These are phyloP conservation scores for Bombus confusus DNA, from an alignment of 1,140 invertebrate genomes.

Conservation along the genomic window DNA sequence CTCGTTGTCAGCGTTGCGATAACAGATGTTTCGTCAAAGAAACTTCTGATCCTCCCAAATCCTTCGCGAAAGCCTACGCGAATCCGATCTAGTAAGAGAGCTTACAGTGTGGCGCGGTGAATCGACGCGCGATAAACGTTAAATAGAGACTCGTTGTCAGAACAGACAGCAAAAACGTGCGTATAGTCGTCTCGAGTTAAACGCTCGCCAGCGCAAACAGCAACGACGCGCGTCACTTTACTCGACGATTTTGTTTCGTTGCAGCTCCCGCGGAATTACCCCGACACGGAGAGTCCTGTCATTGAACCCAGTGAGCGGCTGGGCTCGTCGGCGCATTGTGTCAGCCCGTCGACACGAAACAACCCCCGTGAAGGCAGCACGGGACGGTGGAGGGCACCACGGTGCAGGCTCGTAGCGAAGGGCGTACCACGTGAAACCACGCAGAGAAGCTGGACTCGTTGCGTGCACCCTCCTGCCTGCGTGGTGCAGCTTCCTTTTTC, in stretches of 20 bases:
- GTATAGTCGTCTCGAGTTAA: neutral
- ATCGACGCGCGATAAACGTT: neutral
- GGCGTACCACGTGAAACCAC: neutral
- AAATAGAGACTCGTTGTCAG: neutral
- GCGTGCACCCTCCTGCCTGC: neutral
- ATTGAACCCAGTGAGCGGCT: slow-evolving; percentile 37
- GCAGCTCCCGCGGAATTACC: slow-evolving; percentile 16
- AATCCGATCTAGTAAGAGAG: neutral
- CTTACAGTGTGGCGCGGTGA: too few species aligned
- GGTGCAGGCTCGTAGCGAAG: slow-evolving; percentile 34
- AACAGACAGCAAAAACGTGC: too few species aligned
- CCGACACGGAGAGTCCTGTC: slow-evolving; percentile 37
- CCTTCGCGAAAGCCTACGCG: neutral
- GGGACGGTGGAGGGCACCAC: slow-evolving; percentile 60
- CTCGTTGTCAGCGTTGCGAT: slow-evolving; percentile 27
- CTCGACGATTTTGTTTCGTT: slow-evolving; percentile 38
- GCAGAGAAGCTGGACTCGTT: neutral
- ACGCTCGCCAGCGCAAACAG: neutral
- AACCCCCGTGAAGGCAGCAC: neutral
- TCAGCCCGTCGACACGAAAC: slow-evolving; percentile 25
- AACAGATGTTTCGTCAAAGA: slow-evolving; percentile 4
- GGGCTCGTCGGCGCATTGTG: slow-evolving; percentile 46
- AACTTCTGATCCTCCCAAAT: neutral
- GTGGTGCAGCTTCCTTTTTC: neutral
- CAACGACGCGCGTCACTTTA: neutral